Conservation (phyloP, 1,140 invertebrate genomes). For the Trialeurodes vaporariorum region DNA sequence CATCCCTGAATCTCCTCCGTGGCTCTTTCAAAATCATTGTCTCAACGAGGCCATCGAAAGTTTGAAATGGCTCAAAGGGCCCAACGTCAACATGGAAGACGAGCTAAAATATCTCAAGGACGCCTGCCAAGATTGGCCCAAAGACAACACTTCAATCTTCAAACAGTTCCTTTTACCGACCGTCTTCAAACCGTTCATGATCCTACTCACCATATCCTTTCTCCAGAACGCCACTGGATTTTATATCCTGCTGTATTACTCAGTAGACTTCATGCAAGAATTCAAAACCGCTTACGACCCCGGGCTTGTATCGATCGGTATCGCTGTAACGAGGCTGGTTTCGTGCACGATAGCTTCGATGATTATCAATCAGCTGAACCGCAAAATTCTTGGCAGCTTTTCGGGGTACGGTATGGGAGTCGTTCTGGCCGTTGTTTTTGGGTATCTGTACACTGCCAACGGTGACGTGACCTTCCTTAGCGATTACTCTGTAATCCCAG, state of each 20-base stretch:
- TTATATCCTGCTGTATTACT: conserved; percentile 56
- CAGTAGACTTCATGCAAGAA: conserved; percentile 43
- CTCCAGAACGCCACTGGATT: conserved; percentile 46
- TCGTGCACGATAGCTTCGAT: background rate
- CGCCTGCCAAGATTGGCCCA: background rate
- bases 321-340: background rate
- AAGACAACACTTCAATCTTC: background rate
- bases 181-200: conserved; percentile 38
- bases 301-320: background rate
- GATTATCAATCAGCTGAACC: background rate
- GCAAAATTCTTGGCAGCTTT: background rate
- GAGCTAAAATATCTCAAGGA: background rate
- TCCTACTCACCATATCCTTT: conserved; percentile 39
- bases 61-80: conserved; percentile 16
- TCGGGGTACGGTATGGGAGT: background rate
- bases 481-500: background rate
- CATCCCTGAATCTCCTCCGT: conserved; percentile 45
- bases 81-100: background rate
- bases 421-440: background rate
- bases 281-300: conserved; percentile 26
- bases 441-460: background rate
- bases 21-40: conserved; percentile 30
- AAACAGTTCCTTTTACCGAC: conserved; percentile 22
- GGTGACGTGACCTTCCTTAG: background rate
- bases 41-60: conserved; percentile 23